Evolutionary conservation across 2,888 invertebrate genomes (phyloP).

Genomic region (Acleris cristana): DNA sequence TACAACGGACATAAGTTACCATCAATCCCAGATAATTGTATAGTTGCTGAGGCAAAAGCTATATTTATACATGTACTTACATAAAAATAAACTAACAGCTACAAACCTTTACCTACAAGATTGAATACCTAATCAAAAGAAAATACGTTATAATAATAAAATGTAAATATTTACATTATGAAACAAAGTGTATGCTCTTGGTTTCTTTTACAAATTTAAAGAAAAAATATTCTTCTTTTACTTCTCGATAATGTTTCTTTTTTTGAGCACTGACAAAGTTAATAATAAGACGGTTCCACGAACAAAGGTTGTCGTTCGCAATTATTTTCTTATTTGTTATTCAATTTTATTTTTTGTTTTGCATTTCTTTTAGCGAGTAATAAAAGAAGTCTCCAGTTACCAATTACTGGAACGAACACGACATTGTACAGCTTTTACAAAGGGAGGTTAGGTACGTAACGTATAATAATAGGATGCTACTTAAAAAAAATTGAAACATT

Average conservation of each 20-base stretch:
- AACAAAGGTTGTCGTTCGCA: slow-evolving; percentile 57
- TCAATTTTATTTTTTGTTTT: slow-evolving; percentile 48
- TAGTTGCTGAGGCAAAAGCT: too few relatives aligned
- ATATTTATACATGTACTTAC: too few relatives aligned
- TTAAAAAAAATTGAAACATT: not conserved
- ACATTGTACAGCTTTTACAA: slow-evolving; percentile 39
- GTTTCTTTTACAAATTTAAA: too few relatives aligned
- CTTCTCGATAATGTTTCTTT: not conserved
- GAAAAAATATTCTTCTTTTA: too few relatives aligned
- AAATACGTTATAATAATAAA: too few relatives aligned
- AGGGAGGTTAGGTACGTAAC: slow-evolving; percentile 27
- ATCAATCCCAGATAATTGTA: too few relatives aligned
- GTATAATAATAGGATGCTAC: slow-evolving; percentile 21
- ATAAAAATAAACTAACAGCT: too few relatives aligned
- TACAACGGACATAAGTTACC: too few relatives aligned
- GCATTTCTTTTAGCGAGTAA: slow-evolving; percentile 49
- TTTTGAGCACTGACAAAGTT: slow-evolving; percentile 45
- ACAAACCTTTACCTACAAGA: too few relatives aligned
- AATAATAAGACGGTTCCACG: slow-evolving; percentile 46
- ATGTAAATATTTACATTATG: too few relatives aligned
- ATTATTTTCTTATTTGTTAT: slow-evolving; percentile 64
- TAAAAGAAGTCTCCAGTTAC: slow-evolving; percentile 46
- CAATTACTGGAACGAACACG: slow-evolving; percentile 54
- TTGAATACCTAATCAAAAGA: too few relatives aligned
- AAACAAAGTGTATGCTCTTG: too few relatives aligned